phyloP scores from a whole-genome alignment of 30 jellyfish, hydroid and myxozoan species.

The Aurelia aurita region DNA sequence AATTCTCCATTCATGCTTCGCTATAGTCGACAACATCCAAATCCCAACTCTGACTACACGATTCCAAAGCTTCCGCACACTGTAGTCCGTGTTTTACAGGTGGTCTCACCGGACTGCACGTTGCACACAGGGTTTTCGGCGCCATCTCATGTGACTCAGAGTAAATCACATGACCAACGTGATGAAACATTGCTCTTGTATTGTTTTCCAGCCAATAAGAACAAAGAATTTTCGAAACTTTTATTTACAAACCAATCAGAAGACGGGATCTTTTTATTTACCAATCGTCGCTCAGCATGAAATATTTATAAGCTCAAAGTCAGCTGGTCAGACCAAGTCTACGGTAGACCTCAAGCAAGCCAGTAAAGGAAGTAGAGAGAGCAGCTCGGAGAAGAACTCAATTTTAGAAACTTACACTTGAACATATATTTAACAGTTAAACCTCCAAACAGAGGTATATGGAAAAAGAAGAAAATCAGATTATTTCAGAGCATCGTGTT shows the following conservation, averaged over 20 bases:
- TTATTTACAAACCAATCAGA: constrained; percentile 36
- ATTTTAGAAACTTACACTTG: not conserved
- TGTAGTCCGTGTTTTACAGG: no score
- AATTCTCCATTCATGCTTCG: no score
- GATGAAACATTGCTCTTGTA: constrained; percentile 41
- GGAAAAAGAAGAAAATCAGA: constrained; percentile 72
- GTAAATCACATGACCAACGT: constrained; percentile 58
- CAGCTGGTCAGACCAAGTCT: constrained; percentile 49
- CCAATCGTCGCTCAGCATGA: not conserved
- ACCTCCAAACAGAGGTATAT: constrained; percentile 27
- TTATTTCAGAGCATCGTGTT: constrained; percentile 67
- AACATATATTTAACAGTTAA: not conserved
- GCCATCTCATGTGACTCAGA: no score
- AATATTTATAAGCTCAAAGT: constrained; percentile 5
- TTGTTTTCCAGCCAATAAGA: constrained; percentile 33
- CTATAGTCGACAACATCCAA: no score
- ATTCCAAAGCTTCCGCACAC: no score
- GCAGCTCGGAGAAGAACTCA: not conserved
- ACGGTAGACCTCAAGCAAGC: constrained; percentile 45
- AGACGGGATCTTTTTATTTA: no score
- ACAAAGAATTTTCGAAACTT: not conserved
- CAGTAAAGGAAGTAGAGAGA: not conserved
- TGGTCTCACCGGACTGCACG: no score
- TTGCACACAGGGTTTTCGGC: no score
- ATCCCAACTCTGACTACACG: no score